phyloP scores from a whole-genome alignment of 2,113 vertebrate genomes.

The Manacus vitellinus region DNA sequence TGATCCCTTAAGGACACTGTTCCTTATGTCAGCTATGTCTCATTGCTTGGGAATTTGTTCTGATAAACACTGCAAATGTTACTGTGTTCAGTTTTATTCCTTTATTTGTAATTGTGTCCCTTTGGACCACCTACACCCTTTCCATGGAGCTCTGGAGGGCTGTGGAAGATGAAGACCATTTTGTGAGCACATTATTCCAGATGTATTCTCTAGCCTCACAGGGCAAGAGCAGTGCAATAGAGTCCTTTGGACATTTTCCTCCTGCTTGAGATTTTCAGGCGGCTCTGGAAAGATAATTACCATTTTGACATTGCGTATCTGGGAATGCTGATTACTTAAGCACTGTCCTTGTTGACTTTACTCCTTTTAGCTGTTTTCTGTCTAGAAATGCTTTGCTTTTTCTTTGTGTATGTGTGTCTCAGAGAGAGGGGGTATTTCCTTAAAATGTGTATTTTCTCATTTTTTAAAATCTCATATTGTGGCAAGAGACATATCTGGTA shows the following conservation, averaged over 20 bases:
- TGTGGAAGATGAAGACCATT: neutral
- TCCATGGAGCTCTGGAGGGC: neutral
- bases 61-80: conserved; percentile 38
- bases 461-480: neutral
- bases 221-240: neutral
- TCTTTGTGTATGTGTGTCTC: neutral
- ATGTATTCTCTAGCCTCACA: neutral
- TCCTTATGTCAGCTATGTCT: neutral
- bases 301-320: conserved; percentile 13
- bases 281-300: conserved; percentile 21
- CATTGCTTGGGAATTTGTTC: conserved; percentile 52
- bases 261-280: conserved; percentile 1
- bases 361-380: neutral
- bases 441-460: neutral
- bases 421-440: neutral
- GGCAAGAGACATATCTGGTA: neutral
- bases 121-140: conserved; percentile 30
- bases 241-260: neutral
- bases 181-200: neutral
- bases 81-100: neutral
- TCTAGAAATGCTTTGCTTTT: neutral
- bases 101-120: neutral
- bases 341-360: neutral
- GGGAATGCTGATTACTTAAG: conserved; percentile 8
- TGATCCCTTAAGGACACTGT: conserved; percentile 8